These are phyloP conservation scores for Upupa epops DNA, from an alignment of 2,113 vertebrate species.

Conservation along the genomic window DNA sequence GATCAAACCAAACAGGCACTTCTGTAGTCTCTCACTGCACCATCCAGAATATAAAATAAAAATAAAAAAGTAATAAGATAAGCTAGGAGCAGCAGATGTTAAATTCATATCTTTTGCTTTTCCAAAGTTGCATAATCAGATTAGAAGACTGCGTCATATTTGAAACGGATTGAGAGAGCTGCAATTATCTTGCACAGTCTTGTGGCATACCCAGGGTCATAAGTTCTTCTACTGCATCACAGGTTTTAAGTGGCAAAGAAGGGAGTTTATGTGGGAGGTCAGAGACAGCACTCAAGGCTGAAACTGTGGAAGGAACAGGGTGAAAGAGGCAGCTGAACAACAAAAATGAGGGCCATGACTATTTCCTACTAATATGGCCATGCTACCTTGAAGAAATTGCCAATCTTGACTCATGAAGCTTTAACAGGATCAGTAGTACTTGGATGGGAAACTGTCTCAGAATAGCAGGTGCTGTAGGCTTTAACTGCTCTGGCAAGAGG, in stretches of 20 bases:
- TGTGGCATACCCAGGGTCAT: background rate
- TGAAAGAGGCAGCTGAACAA: background rate
- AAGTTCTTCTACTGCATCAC: background rate
- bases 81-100: background rate
- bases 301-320: background rate
- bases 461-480: no score
- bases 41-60: background rate
- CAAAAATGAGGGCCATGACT: background rate
- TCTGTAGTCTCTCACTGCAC: background rate
- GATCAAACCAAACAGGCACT: conserved; percentile 12
- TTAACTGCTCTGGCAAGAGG: no score
- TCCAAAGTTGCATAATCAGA: background rate
- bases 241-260: background rate
- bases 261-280: background rate
- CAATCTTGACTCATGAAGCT: no score
- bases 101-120: background rate
- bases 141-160: background rate
- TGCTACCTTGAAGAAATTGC: no score
- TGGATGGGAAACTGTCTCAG: no score
- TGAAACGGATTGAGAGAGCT: background rate
- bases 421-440: no score
- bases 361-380: background rate
- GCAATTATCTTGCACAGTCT: background rate
- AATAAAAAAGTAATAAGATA: background rate
- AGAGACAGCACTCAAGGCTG: background rate